phyloP scores from a whole-genome alignment of 2,797 vertebrate genomes.

The Iguana delicatissima region DNA sequence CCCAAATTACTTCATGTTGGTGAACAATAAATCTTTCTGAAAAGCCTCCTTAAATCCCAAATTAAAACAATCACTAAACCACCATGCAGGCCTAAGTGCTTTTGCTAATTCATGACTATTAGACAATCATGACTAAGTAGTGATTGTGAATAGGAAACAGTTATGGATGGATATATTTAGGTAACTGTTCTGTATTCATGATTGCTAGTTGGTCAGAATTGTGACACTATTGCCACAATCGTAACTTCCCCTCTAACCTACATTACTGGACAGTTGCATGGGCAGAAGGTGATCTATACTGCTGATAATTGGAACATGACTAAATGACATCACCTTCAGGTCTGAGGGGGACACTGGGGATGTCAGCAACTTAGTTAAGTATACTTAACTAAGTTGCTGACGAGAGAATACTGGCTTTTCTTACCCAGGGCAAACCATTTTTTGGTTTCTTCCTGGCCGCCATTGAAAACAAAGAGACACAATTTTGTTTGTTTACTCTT shows the following conservation, averaged over 20 bases:
- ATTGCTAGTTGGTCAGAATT: too few relatives aligned
- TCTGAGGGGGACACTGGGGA: too few relatives aligned
- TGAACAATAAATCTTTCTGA: constrained; percentile 30
- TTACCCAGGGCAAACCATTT: not conserved
- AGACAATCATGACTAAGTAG: too few relatives aligned
- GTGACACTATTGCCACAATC: too few relatives aligned
- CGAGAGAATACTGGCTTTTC: not conserved
- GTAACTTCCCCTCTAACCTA: too few relatives aligned
- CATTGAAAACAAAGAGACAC: not conserved
- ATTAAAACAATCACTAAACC: constrained; percentile 62
- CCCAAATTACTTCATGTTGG: constrained; percentile 25
- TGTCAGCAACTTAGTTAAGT: too few relatives aligned
- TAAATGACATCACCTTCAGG: not conserved
- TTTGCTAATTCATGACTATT: constrained; percentile 20
- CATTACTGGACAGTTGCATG: too few relatives aligned
- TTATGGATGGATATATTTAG: too few relatives aligned
- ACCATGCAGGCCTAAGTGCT: constrained; percentile 49
- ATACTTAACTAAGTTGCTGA: not conserved
- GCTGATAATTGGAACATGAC: too few relatives aligned
- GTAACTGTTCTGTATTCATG: too few relatives aligned
- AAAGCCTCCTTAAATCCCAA: constrained; percentile 68
- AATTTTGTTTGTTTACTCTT: not conserved
- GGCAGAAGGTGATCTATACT: too few relatives aligned
- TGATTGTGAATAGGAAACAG: too few relatives aligned
- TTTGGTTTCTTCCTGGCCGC: not conserved